Conservation (phyloP, 1,140 invertebrate species). For the Thrips palmi region DNA sequence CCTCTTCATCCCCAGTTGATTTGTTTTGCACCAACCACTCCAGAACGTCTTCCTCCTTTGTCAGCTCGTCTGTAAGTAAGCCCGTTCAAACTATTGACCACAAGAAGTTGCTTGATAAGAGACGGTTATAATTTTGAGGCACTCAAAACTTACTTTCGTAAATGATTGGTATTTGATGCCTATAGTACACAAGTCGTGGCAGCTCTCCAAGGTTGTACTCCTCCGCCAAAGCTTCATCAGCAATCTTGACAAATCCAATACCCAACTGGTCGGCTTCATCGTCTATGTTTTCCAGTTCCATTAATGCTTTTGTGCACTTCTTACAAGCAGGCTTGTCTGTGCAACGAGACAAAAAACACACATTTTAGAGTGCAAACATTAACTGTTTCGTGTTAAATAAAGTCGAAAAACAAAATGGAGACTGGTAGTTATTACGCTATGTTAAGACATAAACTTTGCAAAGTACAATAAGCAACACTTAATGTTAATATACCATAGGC, state of each 20-base stretch:
- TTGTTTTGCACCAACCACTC: conserved; percentile 87
- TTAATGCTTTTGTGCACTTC: conserved; percentile 72
- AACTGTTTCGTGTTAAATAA: not conserved
- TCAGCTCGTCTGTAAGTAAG: conserved; percentile 56
- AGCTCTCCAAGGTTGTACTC: conserved; percentile 80
- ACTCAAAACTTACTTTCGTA: conserved; percentile 58
- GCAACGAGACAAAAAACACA: no score
- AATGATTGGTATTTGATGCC: conserved; percentile 85
- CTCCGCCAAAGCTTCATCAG: conserved; percentile 75
- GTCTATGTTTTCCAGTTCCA: conserved; percentile 86
- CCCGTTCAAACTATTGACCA: conserved; percentile 4
- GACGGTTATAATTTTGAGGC: not conserved
- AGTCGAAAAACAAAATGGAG: no score
- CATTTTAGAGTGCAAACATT: no score
- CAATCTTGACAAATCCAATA: conserved; percentile 88
- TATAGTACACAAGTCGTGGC: conserved; percentile 81
- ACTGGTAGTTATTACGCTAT: no score
- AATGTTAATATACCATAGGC: no score
- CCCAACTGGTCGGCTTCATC: conserved; percentile 89
- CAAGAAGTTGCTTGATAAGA: not conserved
- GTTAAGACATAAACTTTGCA: no score
- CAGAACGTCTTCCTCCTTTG: conserved; percentile 77
- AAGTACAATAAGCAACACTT: no score
- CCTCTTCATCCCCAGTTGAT: conserved; percentile 79
- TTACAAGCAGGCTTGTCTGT: conserved; percentile 84